These are phyloP conservation scores for Penaeus monodon DNA, from an alignment of 2,888 invertebrate genomes.

Conservation along the genomic window DNA sequence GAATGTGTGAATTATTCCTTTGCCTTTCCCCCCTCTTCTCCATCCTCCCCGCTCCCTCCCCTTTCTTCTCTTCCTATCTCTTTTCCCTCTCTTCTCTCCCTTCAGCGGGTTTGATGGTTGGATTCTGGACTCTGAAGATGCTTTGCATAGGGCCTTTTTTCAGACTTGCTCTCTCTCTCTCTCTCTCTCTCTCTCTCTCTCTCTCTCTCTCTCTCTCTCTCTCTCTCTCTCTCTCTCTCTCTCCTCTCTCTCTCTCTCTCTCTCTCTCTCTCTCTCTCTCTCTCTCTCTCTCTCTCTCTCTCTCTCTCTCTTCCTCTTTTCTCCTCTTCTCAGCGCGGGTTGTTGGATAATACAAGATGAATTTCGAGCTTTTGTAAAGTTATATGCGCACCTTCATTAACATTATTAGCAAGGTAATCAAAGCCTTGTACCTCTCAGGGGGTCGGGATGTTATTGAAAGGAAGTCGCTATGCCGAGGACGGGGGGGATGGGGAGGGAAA, in stretches of 20 bases:
- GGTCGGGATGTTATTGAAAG: not conserved
- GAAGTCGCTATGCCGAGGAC: not conserved
- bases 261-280: not conserved
- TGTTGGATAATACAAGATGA: too few species aligned
- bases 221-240: not conserved
- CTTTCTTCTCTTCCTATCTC: not conserved
- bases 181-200: not conserved
- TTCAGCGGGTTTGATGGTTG: too few species aligned
- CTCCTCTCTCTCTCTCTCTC: not conserved
- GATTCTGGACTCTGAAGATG: too few species aligned
- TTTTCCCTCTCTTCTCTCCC: too few species aligned
- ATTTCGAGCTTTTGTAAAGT: too few species aligned
- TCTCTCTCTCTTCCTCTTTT: not conserved
- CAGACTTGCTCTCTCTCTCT: not conserved
- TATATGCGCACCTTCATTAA: too few species aligned
- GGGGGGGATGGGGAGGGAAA: too few species aligned
- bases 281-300: not conserved
- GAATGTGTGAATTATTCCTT: not conserved
- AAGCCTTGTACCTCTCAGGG: not conserved
- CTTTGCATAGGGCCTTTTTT: too few species aligned
- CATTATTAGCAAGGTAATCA: too few species aligned
- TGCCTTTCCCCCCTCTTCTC: not conserved
- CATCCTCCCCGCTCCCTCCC: not conserved
- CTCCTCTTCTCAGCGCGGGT: not conserved
- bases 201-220: not conserved